Conservation (phyloP, 2,797 vertebrate genomes). For the Poecilia picta region DNA sequence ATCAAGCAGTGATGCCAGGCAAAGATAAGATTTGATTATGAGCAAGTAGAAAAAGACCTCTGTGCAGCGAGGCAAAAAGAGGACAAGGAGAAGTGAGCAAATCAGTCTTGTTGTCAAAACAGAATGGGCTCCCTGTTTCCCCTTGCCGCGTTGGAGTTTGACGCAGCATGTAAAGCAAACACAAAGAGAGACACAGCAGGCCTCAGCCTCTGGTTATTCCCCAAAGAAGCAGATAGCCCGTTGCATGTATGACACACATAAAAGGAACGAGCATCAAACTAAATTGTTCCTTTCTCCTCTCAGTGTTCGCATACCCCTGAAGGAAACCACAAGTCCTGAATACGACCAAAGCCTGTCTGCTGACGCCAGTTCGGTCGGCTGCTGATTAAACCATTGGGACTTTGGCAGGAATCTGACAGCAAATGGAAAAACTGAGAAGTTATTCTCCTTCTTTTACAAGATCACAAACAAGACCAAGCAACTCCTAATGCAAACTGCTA, state of each 20-base stretch:
- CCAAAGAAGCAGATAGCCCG: constrained; percentile 54
- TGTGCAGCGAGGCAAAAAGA: constrained; percentile 31
- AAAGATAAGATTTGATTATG: constrained; percentile 66
- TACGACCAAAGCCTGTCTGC: constrained; percentile 68
- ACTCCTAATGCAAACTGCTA: constrained; percentile 7
- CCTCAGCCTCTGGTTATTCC: constrained; percentile 20
- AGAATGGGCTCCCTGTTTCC: constrained; percentile 55
- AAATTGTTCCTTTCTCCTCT: constrained; percentile 65
- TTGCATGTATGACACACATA: constrained; percentile 62
- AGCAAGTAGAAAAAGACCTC: constrained; percentile 54
- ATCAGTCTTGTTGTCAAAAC: constrained; percentile 58
- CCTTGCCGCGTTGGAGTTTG: constrained; percentile 33
- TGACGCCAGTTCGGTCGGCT: constrained; percentile 71
- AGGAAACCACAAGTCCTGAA: constrained; percentile 74
- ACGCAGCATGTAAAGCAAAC: constrained; percentile 34
- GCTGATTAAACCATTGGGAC: constrained; percentile 73
- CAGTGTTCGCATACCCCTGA: constrained; percentile 58
- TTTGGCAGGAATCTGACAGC: constrained; percentile 61
- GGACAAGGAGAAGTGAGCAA: constrained; percentile 33
- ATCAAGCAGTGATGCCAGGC: constrained; percentile 28
- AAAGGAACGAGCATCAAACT: constrained; percentile 72
- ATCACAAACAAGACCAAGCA: constrained; percentile 47
- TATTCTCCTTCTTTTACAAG: constrained; percentile 39
- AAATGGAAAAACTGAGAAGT: constrained; percentile 64
- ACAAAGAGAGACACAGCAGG: constrained; percentile 38